phyloP scores from a whole-genome alignment of 2,888 invertebrate genomes.

The Gari tellinella region DNA sequence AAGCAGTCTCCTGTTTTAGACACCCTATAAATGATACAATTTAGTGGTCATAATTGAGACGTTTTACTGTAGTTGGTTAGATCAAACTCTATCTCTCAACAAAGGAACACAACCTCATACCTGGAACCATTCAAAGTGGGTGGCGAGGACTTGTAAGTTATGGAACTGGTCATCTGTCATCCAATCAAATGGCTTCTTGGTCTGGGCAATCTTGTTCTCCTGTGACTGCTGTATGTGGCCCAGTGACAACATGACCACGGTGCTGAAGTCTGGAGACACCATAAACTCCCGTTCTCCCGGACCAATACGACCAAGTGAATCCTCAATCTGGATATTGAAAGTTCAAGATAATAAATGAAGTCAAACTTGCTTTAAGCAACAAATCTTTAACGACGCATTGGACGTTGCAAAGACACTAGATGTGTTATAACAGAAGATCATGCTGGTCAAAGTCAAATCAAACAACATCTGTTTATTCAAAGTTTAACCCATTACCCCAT shows the following conservation, averaged over 20 bases:
- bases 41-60: no score
- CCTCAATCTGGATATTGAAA: conserved; percentile 77
- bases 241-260: conserved; percentile 80
- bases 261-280: conserved; percentile 82
- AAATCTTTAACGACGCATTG: no score
- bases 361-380: not conserved
- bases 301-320: conserved; percentile 77
- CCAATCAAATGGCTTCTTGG: conserved; percentile 85
- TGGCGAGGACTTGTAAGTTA: conserved; percentile 83
- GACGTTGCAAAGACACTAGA: no score
- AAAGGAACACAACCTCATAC: no score
- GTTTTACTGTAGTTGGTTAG: no score
- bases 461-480: no score
- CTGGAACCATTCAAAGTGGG: conserved; percentile 84
- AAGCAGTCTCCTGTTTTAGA: no score
- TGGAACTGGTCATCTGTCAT: conserved; percentile 84
- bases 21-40: no score
- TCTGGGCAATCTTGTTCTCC: conserved; percentile 76
- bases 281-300: conserved; percentile 83
- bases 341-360: not conserved
- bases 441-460: no score
- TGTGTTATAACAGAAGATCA: no score
- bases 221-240: conserved; percentile 67
- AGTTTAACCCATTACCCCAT: no score
- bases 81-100: no score